Percentiles rank a stretch among this genome's conserved stretches.
These are phyloP conservation scores for Copidosoma aretas DNA, from an alignment of 2,888 invertebrate genomes.

Conservation along the genomic window DNA sequence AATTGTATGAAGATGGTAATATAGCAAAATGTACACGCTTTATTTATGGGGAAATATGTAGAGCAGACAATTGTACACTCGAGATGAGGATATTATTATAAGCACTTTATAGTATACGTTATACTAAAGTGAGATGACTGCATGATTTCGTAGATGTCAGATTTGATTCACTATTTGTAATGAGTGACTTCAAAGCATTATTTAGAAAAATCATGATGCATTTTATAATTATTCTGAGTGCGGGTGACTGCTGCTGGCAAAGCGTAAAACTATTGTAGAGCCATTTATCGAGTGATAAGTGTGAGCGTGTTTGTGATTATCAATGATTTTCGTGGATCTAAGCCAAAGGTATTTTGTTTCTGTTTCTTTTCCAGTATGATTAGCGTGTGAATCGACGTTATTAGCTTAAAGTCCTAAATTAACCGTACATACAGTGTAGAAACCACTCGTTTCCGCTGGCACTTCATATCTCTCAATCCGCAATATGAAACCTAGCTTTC, in stretches of 20 bases:
- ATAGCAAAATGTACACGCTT: no score
- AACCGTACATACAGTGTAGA: conserved; percentile 16
- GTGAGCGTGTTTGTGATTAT: neutral
- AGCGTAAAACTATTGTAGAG: neutral
- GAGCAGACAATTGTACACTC: no score
- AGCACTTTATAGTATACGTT: no score
- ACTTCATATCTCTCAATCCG: conserved; percentile 25
- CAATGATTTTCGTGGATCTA: conserved; percentile 19
- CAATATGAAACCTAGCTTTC: conserved; percentile 6
- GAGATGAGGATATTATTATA: no score
- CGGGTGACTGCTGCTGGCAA: neutral
- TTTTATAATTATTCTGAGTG: neutral
- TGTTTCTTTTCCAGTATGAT: neutral
- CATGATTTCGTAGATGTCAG: no score
- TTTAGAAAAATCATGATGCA: neutral
- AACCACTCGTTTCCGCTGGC: conserved; percentile 19
- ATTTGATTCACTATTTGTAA: neutral
- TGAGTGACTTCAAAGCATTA: no score
- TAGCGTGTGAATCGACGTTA: neutral
- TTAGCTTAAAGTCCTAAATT: conserved; percentile 19
- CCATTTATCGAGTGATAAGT: neutral
- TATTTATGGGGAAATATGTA: no score
- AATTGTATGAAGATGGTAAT: no score
- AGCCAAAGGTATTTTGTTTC: conserved; percentile 5
- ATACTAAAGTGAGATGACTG: neutral